Base-by-base conservation (phyloP, 1,140 invertebrate genomes). In the Aplysia californica region DNA sequence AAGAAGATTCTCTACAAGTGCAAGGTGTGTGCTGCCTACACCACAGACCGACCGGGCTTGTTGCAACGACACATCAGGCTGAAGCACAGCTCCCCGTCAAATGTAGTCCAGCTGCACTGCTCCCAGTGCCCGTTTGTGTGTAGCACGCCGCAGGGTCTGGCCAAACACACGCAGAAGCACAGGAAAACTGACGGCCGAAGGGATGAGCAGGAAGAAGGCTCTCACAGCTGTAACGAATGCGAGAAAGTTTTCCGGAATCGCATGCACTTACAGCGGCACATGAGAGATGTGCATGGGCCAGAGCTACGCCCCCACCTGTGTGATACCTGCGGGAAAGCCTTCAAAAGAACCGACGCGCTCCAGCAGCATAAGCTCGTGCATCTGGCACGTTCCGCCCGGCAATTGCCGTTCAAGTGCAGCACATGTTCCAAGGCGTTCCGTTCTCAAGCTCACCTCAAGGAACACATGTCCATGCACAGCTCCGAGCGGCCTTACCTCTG, bases 321-420 rank as follows among this genome's bases (percentile, higher is more conserved):
- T 82, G 88, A 91, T 66, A 75, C 80, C 0, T 91, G 90, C 80
- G 90, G 90, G 2, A 88, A 88, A 75, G 82, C 87, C 0, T 91
- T 91, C 79, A 91, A 91, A 69, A 80, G 90, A 41, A 79, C 84
- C 1, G 90, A 91, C 79, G 86, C 89, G 0, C 77, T 91, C 29
- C 84, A 83, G 56, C 88, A 89, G 69, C 90, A 91, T 74, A 82
- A 84, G 33, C 39, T 85, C 18, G 84, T 83, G 6, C 89, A 90
- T 68, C 35, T 82, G 1, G 82, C 87, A 20, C 75, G 78, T 29
- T 69, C 79, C 4, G 71, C 70, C n/a, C 50, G 83, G 6, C 78
- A 78, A 35, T 79, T 83, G 41, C 80, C 78, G 20, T 87, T 84
- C 76, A 80, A 79, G 29, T 91, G 90, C 72, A 44, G 78, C 5